These are phyloP conservation scores for Dromas ardeola DNA, from an alignment of 2,113 vertebrate species.

Conservation along the genomic window DNA sequence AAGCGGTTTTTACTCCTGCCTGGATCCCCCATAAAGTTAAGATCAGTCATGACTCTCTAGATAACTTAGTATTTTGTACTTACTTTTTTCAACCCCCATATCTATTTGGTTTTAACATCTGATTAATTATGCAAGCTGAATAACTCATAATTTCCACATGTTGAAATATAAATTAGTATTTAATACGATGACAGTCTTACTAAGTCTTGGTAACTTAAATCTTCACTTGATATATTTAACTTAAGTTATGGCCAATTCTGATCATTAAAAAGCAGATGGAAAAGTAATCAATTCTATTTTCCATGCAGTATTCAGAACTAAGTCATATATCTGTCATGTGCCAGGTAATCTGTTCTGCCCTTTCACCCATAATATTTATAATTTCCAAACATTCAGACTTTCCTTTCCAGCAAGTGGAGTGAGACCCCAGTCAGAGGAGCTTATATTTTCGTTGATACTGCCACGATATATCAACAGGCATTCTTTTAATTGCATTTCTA, in stretches of 20 bases:
- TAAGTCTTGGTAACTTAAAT: constrained; percentile 1
- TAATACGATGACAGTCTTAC: neutral
- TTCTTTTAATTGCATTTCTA: constrained; percentile 14
- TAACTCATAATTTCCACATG: neutral
- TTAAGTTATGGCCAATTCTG: constrained; percentile 44
- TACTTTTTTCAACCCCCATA: neutral
- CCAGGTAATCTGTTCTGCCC: neutral
- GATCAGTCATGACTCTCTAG: neutral
- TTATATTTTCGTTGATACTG: neutral
- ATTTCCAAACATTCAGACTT: neutral
- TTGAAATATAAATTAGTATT: constrained; percentile 14
- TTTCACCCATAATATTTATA: constrained; percentile 20
- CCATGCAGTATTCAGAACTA: constrained; percentile 4
- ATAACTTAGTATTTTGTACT: neutral
- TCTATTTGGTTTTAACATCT: neutral
- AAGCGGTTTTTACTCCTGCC: neutral
- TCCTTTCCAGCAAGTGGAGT: neutral
- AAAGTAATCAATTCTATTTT: constrained; percentile 34
- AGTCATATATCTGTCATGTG: neutral
- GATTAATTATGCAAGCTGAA: neutral
- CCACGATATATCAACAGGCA: constrained; percentile 10
- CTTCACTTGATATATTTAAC: constrained; percentile 26
- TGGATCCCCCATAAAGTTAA: neutral
- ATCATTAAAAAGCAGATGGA: constrained; percentile 14
- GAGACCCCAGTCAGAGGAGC: neutral